Evolutionary conservation across 2,888 invertebrate genomes (phyloP), one percentile per base, ranked within the genome.

Genomic region (Sicus ferrugineus): DNA sequence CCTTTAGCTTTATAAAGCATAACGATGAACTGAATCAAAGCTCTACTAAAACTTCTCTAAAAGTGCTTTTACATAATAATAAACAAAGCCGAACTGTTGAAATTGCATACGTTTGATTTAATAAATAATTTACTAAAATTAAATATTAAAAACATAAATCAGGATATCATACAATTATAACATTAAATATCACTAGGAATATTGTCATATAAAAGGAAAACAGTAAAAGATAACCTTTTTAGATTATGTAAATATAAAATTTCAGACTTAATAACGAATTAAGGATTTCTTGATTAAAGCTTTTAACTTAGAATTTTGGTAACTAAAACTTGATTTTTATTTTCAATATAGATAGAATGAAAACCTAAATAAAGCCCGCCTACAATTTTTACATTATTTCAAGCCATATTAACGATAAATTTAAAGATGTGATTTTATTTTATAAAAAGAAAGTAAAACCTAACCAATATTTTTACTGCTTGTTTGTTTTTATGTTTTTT

Each of bases 241-340:
- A 69, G 64, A n/a, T n/a, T 58, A 69, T 64, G 69, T 64, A 69
- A 69, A 69, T 64, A 62, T n/a, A 54, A 26, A 69, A 59, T 67
- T 58, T 58, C 58, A 50, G 11, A 67, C n/a, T 14, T 30, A 34
- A 31, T 48, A 64, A n/a, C n/a, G n/a, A n/a, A n/a, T n/a, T n/a
- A n/a, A n/a, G n/a, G n/a, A n/a, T n/a, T n/a, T n/a, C n/a, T n/a
- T n/a, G n/a, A n/a, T n/a, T n/a, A n/a, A n/a, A n/a, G n/a, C n/a
- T n/a, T n/a, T n/a, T n/a, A n/a, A n/a, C n/a, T n/a, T n/a, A n/a
- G n/a, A n/a, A n/a, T n/a, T n/a, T n/a, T n/a, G n/a, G n/a, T n/a
- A n/a, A n/a, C n/a, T n/a, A n/a, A n/a, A n/a, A n/a, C n/a, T n/a
- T n/a, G n/a, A n/a, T n/a, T n/a, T n/a, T n/a, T n/a, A n/a, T n/a